Conservation (phyloP, 2,888 invertebrate genomes). For the Dichetophora obliterata region DNA sequence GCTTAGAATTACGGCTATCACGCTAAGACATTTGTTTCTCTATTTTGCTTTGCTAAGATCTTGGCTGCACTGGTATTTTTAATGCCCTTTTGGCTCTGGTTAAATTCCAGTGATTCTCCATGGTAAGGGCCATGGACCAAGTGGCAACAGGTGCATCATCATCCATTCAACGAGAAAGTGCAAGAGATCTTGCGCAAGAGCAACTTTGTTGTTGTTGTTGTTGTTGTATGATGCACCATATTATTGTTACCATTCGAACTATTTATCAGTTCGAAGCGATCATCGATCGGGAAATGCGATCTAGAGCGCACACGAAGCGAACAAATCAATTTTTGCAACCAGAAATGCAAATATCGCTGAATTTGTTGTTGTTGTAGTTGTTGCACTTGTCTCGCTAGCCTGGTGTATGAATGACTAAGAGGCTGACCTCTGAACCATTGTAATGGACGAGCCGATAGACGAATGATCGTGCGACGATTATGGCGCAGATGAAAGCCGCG, state of each 20-base stretch:
- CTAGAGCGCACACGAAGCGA: background rate
- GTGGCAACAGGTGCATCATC: background rate
- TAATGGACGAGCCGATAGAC: background rate
- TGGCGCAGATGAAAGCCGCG: background rate
- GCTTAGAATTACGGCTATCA: background rate
- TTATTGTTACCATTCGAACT: background rate
- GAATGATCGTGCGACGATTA: background rate
- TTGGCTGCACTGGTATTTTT: too few species aligned
- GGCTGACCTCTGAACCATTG: background rate
- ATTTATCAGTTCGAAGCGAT: background rate
- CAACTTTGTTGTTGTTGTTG: background rate
- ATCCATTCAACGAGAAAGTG: background rate
- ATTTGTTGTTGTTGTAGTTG: constrained; percentile 8
- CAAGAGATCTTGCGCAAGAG: background rate
- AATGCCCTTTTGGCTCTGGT: background rate
- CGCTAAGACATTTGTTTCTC: background rate
- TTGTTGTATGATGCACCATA: background rate
- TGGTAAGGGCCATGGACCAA: background rate
- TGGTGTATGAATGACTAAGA: background rate
- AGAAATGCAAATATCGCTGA: constrained; percentile 11
- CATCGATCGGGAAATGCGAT: constrained; percentile 3
- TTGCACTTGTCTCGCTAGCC: background rate
- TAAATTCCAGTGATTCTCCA: background rate
- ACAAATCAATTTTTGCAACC: constrained; percentile 24
- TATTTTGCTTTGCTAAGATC: background rate